These are phyloP conservation scores for Pteropus alecto DNA, from an alignment of 2,113 vertebrate species.

Conservation along the genomic window DNA sequence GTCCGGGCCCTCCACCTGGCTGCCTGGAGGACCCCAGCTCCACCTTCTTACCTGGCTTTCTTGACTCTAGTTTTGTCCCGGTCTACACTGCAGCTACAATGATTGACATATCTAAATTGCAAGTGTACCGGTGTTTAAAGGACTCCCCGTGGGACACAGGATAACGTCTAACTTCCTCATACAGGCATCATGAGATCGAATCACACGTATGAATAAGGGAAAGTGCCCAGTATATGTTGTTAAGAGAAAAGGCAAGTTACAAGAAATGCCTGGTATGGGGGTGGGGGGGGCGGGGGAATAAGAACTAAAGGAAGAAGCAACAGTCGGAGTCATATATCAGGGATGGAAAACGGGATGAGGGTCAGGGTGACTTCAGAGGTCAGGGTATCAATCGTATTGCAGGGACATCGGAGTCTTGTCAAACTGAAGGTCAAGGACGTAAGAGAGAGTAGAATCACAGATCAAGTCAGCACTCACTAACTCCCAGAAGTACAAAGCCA, in stretches of 20 bases:
- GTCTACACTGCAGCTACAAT: not conserved
- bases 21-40: not conserved
- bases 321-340: not conserved
- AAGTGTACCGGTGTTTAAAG: not conserved
- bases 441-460: not conserved
- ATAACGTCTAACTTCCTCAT: not conserved
- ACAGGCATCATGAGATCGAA: not conserved
- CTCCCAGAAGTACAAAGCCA: conserved; percentile 92
- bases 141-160: not conserved
- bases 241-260: not conserved
- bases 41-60: fast-evolving
- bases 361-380: not conserved
- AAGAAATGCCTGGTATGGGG: not conserved
- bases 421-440: not conserved
- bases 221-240: not conserved
- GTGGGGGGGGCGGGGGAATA: too few relatives aligned
- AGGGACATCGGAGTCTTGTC: not conserved
- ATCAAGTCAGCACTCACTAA: conserved; percentile 81
- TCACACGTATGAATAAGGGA: not conserved
- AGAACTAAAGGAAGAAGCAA: not conserved
- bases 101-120: not conserved
- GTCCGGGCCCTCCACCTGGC: not conserved
- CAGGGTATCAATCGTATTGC: not conserved
- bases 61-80: not conserved
- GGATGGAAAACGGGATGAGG: fast-evolving